Percentiles rank a stretch among this genome's conserved stretches.
phyloP scores from a whole-genome alignment of 2,888 invertebrate species.

The Sylvicola cinctus region DNA sequence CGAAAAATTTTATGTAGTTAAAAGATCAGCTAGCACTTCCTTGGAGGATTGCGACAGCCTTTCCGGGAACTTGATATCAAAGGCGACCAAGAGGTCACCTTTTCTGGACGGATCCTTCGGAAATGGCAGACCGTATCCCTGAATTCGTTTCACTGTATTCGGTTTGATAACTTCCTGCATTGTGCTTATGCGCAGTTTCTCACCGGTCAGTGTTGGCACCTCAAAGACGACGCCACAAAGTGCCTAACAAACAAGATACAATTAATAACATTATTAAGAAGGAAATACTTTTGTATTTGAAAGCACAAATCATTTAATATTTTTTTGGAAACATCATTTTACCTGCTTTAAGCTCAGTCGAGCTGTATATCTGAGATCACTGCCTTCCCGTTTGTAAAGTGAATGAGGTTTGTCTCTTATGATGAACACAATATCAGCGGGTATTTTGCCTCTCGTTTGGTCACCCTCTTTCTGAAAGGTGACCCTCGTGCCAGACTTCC shows the following conservation, averaged over 20 bases:
- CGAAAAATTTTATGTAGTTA: too few relatives aligned
- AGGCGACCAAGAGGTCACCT: conserved; percentile 82
- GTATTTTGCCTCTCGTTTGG: conserved; percentile 81
- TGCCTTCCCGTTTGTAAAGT: conserved; percentile 79
- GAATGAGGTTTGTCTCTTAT: conserved; percentile 89
- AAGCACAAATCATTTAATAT: background rate
- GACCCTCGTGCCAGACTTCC: conserved; percentile 96
- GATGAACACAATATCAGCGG: conserved; percentile 93
- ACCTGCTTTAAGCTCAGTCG: conserved; percentile 80
- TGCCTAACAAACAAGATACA: conserved; percentile 43
- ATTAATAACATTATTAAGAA: conserved; percentile 1
- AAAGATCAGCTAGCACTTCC: conserved; percentile 73
- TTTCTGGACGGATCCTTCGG: conserved; percentile 82
- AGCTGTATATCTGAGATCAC: conserved; percentile 78
- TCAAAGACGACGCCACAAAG: conserved; percentile 78
- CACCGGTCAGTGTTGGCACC: conserved; percentile 78
- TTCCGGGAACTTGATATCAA: conserved; percentile 91
- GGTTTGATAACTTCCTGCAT: conserved; percentile 78
- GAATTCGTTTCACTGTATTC: conserved; percentile 70
- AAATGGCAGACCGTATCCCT: conserved; percentile 79
- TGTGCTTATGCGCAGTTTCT: conserved; percentile 64
- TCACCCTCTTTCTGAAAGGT: conserved; percentile 96
- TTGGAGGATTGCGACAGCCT: conserved; percentile 59
- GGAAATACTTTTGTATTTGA: conserved; percentile 5
- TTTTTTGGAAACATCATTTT: conserved; percentile 14